phyloP scores from a whole-genome alignment of 2,113 vertebrate species.

The Clinocottus analis region DNA sequence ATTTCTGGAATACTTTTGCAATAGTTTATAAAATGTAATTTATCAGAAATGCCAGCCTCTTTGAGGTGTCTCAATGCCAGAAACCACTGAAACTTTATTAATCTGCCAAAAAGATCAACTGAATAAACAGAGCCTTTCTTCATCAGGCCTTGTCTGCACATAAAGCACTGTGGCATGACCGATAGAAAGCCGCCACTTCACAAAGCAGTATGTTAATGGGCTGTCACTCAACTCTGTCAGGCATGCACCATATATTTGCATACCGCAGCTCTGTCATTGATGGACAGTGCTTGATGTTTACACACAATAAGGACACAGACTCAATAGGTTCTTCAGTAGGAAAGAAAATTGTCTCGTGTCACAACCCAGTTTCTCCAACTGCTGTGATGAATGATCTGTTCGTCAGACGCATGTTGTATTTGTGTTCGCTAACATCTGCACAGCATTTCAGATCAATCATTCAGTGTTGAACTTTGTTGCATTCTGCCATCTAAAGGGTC shows the following conservation, averaged over 20 bases:
- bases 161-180: not conserved
- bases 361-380: too few relatives aligned
- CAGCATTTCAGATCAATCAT: not conserved
- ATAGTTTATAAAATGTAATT: not conserved
- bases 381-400: not conserved
- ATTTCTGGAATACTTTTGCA: not conserved
- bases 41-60: not conserved
- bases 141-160: not conserved
- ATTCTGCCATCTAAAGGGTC: not conserved
- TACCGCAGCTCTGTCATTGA: not conserved
- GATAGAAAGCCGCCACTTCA: not conserved
- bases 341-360: not conserved
- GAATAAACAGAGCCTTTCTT: not conserved
- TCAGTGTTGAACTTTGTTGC: not conserved
- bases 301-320: not conserved
- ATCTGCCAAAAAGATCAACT: not conserved
- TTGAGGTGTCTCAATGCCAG: not conserved
- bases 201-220: not conserved
- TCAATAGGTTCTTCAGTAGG: not conserved
- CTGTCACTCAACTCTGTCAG: not conserved
- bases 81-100: not conserved
- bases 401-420: not conserved
- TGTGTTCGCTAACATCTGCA: not conserved
- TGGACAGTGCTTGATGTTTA: slow-evolving; percentile 17
- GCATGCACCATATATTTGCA: not conserved